Conservation (phyloP, 1,140 invertebrate species). For the Bombus superbus region DNA sequence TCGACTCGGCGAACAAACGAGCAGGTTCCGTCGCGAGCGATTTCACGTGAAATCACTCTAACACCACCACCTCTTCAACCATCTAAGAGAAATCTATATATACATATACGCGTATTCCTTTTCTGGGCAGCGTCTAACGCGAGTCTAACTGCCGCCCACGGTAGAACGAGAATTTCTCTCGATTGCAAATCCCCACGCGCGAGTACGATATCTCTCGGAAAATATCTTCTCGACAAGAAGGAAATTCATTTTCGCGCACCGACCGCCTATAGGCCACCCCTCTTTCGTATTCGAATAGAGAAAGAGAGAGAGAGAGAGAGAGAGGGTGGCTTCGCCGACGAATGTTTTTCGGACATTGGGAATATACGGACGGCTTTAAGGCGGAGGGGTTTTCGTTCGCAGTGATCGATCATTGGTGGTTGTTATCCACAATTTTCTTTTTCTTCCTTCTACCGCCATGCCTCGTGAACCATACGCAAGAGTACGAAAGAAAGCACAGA, state of each 20-base stretch:
- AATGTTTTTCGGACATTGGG: constrained; percentile 81
- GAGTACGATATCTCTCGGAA: constrained; percentile 8
- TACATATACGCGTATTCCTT: background rate
- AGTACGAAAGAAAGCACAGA: constrained; percentile 34
- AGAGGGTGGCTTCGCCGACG: constrained; percentile 54
- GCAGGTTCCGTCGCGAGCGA: background rate
- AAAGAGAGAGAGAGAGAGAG: background rate
- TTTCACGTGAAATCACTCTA: constrained; percentile 24
- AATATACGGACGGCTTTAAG: constrained; percentile 50
- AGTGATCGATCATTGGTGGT: constrained; percentile 62
- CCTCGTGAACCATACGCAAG: constrained; percentile 80
- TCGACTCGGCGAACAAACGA: background rate
- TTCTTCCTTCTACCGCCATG: constrained; percentile 76
- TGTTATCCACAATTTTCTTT: constrained; percentile 37
- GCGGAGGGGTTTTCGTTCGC: constrained; percentile 56
- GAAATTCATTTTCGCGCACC: constrained; percentile 43
- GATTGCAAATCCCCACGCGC: constrained; percentile 19
- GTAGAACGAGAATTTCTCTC: constrained; percentile 17
- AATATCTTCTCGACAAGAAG: background rate
- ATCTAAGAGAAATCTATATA: background rate
- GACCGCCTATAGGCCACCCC: constrained; percentile 7
- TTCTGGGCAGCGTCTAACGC: background rate
- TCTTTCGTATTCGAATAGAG: constrained; percentile 14
- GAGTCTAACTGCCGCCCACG: background rate
- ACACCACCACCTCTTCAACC: background rate